These are phyloP conservation scores for Pseudomyrmex pallidus DNA, from an alignment of 1,140 invertebrate species.

Conservation along the genomic window DNA sequence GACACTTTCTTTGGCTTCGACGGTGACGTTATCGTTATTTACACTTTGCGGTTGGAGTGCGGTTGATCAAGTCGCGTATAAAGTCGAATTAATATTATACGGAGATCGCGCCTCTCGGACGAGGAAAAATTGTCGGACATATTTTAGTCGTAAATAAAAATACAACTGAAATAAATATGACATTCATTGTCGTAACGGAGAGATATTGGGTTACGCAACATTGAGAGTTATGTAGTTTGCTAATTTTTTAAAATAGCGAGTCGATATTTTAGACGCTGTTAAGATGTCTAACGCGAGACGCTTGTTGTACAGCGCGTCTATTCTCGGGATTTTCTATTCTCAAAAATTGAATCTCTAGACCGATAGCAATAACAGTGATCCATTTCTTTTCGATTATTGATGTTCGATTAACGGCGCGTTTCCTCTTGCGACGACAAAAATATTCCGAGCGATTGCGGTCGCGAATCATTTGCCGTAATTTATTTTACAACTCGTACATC, in stretches of 20 bases:
- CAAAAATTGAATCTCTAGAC: background rate
- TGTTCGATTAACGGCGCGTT: conserved; percentile 1
- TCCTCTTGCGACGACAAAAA: background rate
- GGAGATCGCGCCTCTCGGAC: too few relatives aligned
- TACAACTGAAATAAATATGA: too few relatives aligned
- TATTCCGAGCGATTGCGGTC: conserved; percentile 8
- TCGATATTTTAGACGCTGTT: background rate
- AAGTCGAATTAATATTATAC: background rate
- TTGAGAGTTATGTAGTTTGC: background rate
- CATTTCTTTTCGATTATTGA: conserved; percentile 28
- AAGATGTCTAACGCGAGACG: background rate
- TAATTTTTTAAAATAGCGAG: background rate
- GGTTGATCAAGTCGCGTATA: conserved; percentile 1
- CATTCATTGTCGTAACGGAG: too few relatives aligned
- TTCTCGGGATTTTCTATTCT: background rate
- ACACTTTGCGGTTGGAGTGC: background rate
- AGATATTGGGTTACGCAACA: too few relatives aligned
- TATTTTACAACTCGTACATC: conserved; percentile 26
- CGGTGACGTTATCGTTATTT: conserved; percentile 8
- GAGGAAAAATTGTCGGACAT: too few relatives aligned
- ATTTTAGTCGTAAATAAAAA: too few relatives aligned
- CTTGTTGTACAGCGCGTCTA: background rate
- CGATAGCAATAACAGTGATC: background rate
- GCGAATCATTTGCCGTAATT: conserved; percentile 28
- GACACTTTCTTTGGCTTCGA: background rate